A percentile compares a stretch with the other conserved stretches of the same genome.
Evolutionary conservation across 2,888 invertebrate species (phyloP).

Genomic region (Pammene aurita): DNA sequence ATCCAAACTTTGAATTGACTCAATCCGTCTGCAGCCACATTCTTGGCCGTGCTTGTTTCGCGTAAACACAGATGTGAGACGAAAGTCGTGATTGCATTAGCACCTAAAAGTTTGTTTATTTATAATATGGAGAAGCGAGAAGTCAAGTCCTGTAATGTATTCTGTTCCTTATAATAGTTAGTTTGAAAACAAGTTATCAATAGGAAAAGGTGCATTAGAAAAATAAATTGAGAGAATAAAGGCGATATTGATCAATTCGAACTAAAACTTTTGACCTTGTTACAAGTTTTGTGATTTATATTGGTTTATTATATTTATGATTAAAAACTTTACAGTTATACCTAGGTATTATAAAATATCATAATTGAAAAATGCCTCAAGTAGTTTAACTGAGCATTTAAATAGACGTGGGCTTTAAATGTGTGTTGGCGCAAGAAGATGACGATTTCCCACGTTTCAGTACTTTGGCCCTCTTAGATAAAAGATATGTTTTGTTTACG

Average conservation of each 20-base stretch:
- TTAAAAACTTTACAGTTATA: too few relatives aligned
- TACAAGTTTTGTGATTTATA: too few relatives aligned
- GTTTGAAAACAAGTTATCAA: too few relatives aligned
- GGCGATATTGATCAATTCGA: too few relatives aligned
- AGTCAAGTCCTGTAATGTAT: neutral
- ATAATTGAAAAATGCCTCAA: too few relatives aligned
- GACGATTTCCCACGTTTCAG: constrained; percentile 17
- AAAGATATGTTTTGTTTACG: constrained; percentile 30
- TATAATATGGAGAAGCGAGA: neutral
- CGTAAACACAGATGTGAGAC: constrained; percentile 16
- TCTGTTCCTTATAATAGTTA: neutral
- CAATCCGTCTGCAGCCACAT: constrained; percentile 51
- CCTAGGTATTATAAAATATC: too few relatives aligned
- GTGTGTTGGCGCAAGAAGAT: neutral
- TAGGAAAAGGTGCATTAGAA: too few relatives aligned
- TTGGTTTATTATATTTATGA: too few relatives aligned
- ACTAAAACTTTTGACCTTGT: too few relatives aligned
- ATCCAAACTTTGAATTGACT: constrained; percentile 55
- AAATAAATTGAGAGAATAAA: too few relatives aligned
- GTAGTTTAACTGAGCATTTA: too few relatives aligned
- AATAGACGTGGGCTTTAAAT: too few relatives aligned
- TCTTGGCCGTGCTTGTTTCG: constrained; percentile 21
- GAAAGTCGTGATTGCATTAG: constrained; percentile 32
- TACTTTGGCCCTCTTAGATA: constrained; percentile 19
- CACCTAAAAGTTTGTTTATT: constrained; percentile 20